These are phyloP conservation scores for Oreochromis aureus DNA, from an alignment of 2,113 vertebrate genomes.

Conservation along the genomic window DNA sequence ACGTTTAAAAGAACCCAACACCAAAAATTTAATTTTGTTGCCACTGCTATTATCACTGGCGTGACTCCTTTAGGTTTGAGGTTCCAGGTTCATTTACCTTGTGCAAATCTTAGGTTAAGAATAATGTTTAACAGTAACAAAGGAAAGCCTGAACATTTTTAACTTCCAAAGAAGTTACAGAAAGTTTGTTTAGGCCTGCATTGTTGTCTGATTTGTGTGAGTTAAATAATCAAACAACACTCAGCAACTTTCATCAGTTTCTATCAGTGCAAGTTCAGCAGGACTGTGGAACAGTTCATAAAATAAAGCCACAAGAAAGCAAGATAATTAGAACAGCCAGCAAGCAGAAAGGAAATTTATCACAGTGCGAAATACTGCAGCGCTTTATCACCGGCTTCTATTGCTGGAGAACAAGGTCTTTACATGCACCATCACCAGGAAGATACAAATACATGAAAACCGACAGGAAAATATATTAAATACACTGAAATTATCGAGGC, in stretches of 20 bases:
- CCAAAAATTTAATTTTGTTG: not conserved
- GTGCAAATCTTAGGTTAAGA: not conserved
- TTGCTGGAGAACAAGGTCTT: not conserved
- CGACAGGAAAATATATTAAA: not conserved
- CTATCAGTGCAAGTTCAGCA: not conserved
- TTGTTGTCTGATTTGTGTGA: not conserved
- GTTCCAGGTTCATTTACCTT: not conserved
- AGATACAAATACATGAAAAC: not conserved
- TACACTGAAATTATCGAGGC: not conserved
- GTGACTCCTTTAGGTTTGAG: not conserved
- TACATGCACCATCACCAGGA: not conserved
- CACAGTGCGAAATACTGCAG: not conserved
- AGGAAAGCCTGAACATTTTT: not conserved
- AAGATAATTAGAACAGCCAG: conserved; percentile 1
- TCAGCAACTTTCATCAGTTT: not conserved
- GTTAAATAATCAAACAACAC: not conserved
- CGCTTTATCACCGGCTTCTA: not conserved
- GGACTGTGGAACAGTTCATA: not conserved
- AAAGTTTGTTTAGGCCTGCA: not conserved
- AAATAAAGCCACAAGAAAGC: not conserved
- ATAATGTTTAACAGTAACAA: not conserved
- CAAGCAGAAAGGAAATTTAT: not conserved
- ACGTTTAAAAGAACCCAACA: not conserved
- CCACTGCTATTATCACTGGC: not conserved
- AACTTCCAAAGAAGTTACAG: not conserved